Percentiles rank a stretch among this genome's conserved stretches.
phyloP scores from a whole-genome alignment of 1,140 invertebrate species.

The Hyposmocoma kahamanoa region DNA sequence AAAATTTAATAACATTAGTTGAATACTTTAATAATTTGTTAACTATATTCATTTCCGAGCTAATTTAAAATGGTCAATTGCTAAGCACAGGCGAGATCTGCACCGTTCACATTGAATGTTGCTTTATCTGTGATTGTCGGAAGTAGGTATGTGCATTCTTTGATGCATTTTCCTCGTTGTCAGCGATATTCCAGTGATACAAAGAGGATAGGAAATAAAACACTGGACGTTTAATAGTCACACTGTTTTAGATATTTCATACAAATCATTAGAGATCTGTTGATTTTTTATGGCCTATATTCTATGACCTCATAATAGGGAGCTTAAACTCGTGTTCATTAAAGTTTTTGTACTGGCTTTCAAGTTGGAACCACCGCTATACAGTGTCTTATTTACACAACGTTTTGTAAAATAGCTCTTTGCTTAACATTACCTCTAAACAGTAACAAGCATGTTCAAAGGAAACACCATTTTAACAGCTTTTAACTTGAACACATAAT shows the following conservation, averaged over 20 bases:
- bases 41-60: constrained; percentile 22
- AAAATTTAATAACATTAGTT: constrained; percentile 44
- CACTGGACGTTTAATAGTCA: background rate
- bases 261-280: background rate
- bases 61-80: constrained; percentile 40
- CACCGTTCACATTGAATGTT: constrained; percentile 39
- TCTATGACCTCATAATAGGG: constrained; percentile 8
- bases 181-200: constrained; percentile 34
- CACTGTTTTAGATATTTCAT: background rate
- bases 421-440: constrained; percentile 46
- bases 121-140: constrained; percentile 57
- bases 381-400: constrained; percentile 43
- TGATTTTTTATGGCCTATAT: background rate
- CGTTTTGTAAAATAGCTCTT: constrained; percentile 34
- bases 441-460: constrained; percentile 49
- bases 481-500: constrained; percentile 67
- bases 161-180: constrained; percentile 40
- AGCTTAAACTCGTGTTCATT: constrained; percentile 37
- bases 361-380: background rate
- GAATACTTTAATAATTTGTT: background rate
- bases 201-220: constrained; percentile 5
- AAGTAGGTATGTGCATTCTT: constrained; percentile 34
- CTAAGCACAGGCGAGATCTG: constrained; percentile 30
- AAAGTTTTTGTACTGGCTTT: constrained; percentile 20
- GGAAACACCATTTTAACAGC: constrained; percentile 57